These are phyloP conservation scores for Philereme transversata DNA, from an alignment of 2,888 invertebrate species.

Conservation along the genomic window DNA sequence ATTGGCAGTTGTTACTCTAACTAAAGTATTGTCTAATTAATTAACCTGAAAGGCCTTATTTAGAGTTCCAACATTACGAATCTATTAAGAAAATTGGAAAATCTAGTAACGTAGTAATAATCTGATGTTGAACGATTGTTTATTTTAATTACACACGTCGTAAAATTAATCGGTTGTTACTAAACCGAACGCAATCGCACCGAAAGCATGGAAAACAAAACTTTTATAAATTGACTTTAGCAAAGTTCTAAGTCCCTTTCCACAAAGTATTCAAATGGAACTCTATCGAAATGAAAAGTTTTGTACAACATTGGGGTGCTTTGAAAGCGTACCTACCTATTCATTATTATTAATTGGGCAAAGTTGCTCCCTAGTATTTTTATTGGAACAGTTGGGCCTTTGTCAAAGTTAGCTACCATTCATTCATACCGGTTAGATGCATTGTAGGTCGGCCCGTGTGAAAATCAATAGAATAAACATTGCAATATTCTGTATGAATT, in stretches of 20 bases:
- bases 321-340: conserved; percentile 53
- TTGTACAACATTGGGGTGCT: conserved; percentile 64
- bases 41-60: conserved; percentile 35
- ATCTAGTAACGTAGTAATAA: conserved; percentile 27
- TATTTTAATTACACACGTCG: conserved; percentile 70
- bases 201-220: conserved; percentile 56
- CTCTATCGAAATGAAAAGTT: conserved; percentile 73
- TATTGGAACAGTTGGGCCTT: conserved; percentile 64
- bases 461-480: conserved; percentile 82
- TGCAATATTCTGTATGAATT: conserved; percentile 60
- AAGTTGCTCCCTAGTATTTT: conserved; percentile 71
- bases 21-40: conserved; percentile 33
- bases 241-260: conserved; percentile 62
- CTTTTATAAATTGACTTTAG: conserved; percentile 48
- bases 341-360: conserved; percentile 77
- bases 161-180: conserved; percentile 73
- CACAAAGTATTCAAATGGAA: conserved; percentile 60
- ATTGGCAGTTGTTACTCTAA: conserved; percentile 35
- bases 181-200: conserved; percentile 62
- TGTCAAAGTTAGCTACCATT: conserved; percentile 55
- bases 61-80: conserved; percentile 28
- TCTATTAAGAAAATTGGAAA: conserved; percentile 36
- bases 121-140: conserved; percentile 37
- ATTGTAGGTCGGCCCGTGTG: conserved; percentile 71
- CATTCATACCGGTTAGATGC: conserved; percentile 59